These are phyloP conservation scores for western clawed frog (Xenopus tropicalis) DNA, from an alignment of 2,113 vertebrate species.

Conservation along the genomic window UCB_Xtro_10.0 CM004444.2:160946501-160947000, in stretches of 20 bases:
- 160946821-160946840: background rate
- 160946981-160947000: constrained; percentile 29
- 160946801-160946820: constrained; percentile 7
- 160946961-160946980: constrained; percentile 30
- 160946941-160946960: constrained; percentile 30
- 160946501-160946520: too few species aligned
- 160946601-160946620: too few species aligned
- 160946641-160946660: constrained; percentile 13
- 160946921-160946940: constrained; percentile 45
- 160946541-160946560: too few species aligned
- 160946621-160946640: background rate
- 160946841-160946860: constrained; percentile 5
- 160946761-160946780: constrained; percentile 40
- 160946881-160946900: constrained; percentile 31
- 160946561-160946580: too few species aligned
- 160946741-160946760: constrained; percentile 44
- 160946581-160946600: too few species aligned
- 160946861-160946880: constrained; percentile 12
- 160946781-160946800: constrained; percentile 40
- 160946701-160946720: constrained; percentile 42
- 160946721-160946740: constrained; percentile 33
- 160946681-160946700: constrained; percentile 44
- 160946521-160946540: too few species aligned
- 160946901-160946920: constrained; percentile 35
- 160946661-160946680: constrained; percentile 33